Evolutionary conservation across 1,140 invertebrate genomes (phyloP), one percentile per base, ranked within the genome.

Genomic region (Cardiocondyla obscurior): DNA sequence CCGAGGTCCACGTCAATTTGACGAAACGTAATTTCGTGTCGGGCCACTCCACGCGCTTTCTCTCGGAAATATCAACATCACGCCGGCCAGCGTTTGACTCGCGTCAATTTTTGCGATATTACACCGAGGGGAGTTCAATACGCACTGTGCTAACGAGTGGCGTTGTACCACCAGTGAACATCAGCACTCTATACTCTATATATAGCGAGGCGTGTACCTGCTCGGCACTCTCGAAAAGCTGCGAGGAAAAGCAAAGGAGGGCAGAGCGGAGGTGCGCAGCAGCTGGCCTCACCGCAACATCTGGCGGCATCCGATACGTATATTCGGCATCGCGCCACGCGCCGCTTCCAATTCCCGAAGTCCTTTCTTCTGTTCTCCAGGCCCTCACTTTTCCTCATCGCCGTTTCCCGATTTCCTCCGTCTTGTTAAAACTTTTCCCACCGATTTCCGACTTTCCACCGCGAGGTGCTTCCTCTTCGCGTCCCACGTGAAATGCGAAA

Each of bases 241-340:
- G 86, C 85, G 86, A 83, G 86, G 83, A 88, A 88, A 88, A 88
- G 86, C 86, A 89, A 89, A 86, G 72, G 84, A 86, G 84, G 86
- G 76, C 72, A 89, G 62, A 88, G 65, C 72, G 74, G 74, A 64
- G 86, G 83, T 74, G 81, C 72, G 39, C 73, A 64, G 85, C 88
- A 89, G 88, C 88, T 89, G 88, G 84, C 85, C 81, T 89, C 77
- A 83, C 87, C 87, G 81, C 88, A 88, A 89, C 88, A 89, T 89
- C 88, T 89, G 88, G 88, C 88, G 86, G 85, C 70, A 89, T 89
- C 85, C 85, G 85, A 89, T 87, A 89, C 83, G 72, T 89, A 89
- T 89, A 89, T 89, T 89, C 88, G 87, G 73, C 60, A 87, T 42
- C 83, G 88, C 83, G 88, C 85, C 88, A 87, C 88, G 87, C 85